These are phyloP conservation scores for Euschistus heros DNA, from an alignment of 1,140 invertebrate genomes.

Conservation along the genomic window DNA sequence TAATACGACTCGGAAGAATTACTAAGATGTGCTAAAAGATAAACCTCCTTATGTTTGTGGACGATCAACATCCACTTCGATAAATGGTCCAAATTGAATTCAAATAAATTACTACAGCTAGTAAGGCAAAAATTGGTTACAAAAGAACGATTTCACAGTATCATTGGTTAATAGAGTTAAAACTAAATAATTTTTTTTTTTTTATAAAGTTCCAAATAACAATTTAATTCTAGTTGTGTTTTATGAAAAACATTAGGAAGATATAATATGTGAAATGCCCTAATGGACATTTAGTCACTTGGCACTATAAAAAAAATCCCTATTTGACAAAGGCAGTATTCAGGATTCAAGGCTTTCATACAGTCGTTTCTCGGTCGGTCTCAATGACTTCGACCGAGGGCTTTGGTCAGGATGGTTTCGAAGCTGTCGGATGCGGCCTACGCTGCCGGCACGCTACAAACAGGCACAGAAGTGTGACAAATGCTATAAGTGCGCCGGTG, in stretches of 20 bases:
- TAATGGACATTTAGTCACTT: neutral
- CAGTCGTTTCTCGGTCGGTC: constrained; percentile 77
- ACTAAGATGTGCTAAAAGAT: too few relatives aligned
- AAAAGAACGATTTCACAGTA: neutral
- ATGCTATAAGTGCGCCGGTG: constrained; percentile 20
- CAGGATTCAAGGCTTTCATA: constrained; percentile 38
- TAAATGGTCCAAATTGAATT: neutral
- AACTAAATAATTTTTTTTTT: constrained; percentile 3
- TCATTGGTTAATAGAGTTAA: constrained; percentile 7
- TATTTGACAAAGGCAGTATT: neutral
- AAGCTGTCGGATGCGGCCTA: constrained; percentile 39
- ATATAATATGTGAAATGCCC: too few relatives aligned
- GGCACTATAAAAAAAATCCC: constrained; percentile 11
- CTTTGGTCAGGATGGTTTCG: constrained; percentile 62
- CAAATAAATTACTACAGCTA: neutral
- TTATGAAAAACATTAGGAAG: too few relatives aligned
- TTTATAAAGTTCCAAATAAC: neutral
- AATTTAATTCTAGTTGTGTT: too few relatives aligned
- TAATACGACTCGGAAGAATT: too few relatives aligned
- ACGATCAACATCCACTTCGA: constrained; percentile 1
- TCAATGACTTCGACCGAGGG: constrained; percentile 81
- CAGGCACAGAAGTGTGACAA: constrained; percentile 16
- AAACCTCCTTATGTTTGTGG: neutral
- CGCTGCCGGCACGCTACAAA: constrained; percentile 34
- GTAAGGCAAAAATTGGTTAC: neutral